Percentiles rank a stretch among this genome's conserved stretches.
Evolutionary conservation across 2,797 vertebrate species (phyloP).

Genomic region (Rhodeus uyekii): DNA sequence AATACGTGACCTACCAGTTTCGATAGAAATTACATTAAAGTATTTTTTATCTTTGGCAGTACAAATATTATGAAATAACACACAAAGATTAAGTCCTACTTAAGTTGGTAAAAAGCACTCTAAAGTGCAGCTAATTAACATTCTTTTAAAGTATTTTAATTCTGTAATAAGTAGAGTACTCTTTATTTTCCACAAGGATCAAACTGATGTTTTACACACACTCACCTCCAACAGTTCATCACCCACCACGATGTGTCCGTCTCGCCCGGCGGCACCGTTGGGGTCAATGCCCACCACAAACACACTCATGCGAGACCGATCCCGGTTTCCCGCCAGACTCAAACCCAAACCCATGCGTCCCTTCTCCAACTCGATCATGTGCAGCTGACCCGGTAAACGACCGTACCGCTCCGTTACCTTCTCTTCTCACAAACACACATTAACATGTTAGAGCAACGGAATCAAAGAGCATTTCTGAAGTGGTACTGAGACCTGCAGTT

Average conservation of each 20-base stretch:
- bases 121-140: neutral
- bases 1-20: neutral
- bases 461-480: neutral
- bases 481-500: neutral
- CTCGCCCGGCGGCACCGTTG: conserved; percentile 88
- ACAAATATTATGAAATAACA: too few relatives aligned
- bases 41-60: too few relatives aligned
- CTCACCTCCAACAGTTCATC: conserved; percentile 96
- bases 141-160: neutral
- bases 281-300: conserved; percentile 96
- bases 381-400: conserved; percentile 84
- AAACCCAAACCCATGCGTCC: conserved; percentile 91
- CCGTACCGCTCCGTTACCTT: conserved; percentile 87
- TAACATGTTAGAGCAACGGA: neutral
- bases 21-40: too few relatives aligned
- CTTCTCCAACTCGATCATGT: conserved; percentile 94
- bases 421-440: conserved; percentile 70
- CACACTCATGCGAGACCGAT: conserved; percentile 94
- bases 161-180: neutral
- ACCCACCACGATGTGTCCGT: conserved; percentile 87
- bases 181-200: neutral
- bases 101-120: neutral
- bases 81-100: neutral
- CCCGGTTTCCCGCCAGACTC: conserved; percentile 95
- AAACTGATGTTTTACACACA: conserved; percentile 5